A percentile compares a stretch with the other conserved stretches of the same genome.
phyloP scores from a whole-genome alignment of 23 tunicate genomes.

The Oikopleura albicans region DNA sequence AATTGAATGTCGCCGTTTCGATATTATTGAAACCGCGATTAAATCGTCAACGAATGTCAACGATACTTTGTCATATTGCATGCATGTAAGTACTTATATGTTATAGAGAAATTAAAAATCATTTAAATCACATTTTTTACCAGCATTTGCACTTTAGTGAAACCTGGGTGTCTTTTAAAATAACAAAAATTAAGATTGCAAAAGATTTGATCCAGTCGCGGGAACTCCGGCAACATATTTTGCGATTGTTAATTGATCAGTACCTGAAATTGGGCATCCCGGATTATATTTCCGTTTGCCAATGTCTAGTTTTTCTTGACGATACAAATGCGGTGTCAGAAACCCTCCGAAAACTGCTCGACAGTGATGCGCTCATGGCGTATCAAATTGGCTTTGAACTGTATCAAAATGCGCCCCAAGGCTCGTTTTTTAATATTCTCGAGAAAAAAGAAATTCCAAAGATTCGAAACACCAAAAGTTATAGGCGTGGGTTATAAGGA shows the following conservation, averaged over 20 bases:
- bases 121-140: too few species aligned
- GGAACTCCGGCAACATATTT: conserved; percentile 55
- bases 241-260: conserved; percentile 52
- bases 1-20: conserved; percentile 65
- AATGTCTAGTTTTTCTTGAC: conserved; percentile 67
- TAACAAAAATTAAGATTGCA: conserved; percentile 14
- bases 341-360: conserved; percentile 37
- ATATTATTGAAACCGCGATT: conserved; percentile 67
- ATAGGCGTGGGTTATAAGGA: too few species aligned
- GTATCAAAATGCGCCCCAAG: conserved; percentile 80
- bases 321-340: conserved; percentile 62
- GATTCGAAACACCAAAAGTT: too few species aligned
- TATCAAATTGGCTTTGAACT: conserved; percentile 89
- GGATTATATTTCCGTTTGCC: conserved; percentile 86
- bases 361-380: conserved; percentile 35
- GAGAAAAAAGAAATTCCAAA: too few species aligned
- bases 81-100: conserved; percentile 57
- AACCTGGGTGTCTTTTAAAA: too few species aligned
- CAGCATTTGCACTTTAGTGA: too few species aligned
- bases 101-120: too few species aligned
- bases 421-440: conserved; percentile 47
- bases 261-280: conserved; percentile 38
- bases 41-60: conserved; percentile 41
- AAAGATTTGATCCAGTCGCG: conserved; percentile 41
- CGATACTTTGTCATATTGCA: conserved; percentile 70